These are phyloP conservation scores for Neofelis nebulosa DNA, from an alignment of 2,113 vertebrate species.

Conservation along the genomic window DNA sequence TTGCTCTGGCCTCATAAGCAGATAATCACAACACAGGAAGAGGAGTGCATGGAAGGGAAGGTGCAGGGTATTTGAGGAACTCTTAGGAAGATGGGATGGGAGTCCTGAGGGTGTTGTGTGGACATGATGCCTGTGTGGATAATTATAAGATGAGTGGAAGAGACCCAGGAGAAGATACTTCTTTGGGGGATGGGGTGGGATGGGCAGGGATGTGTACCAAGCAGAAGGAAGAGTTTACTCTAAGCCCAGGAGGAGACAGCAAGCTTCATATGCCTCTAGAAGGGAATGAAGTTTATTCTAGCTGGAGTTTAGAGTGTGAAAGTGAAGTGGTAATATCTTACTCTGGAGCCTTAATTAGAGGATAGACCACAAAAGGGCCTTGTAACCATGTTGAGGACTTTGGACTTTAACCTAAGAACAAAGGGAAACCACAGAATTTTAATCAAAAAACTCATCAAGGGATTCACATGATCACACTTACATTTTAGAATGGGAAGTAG, in stretches of 20 bases:
- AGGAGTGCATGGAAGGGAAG: background rate
- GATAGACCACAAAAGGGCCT: background rate
- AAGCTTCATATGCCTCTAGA: background rate
- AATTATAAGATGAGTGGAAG: background rate
- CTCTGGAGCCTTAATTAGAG: background rate
- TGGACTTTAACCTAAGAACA: background rate
- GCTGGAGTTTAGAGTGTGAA: background rate
- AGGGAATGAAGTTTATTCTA: background rate
- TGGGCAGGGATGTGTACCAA: background rate
- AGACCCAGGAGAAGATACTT: background rate
- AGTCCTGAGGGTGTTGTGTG: background rate
- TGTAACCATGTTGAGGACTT: background rate
- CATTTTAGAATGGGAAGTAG: conserved; percentile 10
- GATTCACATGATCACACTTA: background rate
- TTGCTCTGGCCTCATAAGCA: background rate
- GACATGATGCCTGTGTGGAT: background rate
- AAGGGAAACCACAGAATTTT: background rate
- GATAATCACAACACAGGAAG: background rate
- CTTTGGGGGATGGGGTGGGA: background rate
- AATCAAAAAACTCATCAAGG: conserved; percentile 38
- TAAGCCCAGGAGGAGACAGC: background rate
- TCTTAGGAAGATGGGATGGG: background rate
- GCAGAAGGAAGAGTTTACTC: background rate
- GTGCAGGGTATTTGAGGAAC: background rate
- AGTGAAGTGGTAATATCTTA: background rate